Evolutionary conservation across 2,113 vertebrate species (phyloP).

Genomic region (Emberiza fucata): DNA sequence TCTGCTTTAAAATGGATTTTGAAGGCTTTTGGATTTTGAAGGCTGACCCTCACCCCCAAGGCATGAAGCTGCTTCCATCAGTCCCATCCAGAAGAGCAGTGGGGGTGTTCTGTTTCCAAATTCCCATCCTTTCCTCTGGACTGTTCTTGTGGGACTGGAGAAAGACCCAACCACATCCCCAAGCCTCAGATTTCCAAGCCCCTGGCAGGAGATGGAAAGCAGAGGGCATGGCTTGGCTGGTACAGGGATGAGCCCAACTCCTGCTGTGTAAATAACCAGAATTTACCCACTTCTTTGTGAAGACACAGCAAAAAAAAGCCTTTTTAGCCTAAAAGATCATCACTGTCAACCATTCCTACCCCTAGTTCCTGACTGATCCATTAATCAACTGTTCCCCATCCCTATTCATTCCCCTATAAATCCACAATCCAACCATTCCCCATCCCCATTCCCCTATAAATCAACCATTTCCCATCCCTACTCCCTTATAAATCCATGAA

Average conservation of each 20-base stretch:
- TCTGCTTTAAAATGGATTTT: neutral
- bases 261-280: neutral
- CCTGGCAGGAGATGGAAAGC: neutral
- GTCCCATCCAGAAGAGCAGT: neutral
- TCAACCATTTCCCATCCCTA: rapidly evolving
- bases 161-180: neutral
- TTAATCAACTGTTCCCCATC: neutral
- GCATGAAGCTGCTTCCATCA: neutral
- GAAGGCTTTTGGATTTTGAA: neutral
- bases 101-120: rapidly evolving
- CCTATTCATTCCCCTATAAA: neutral
- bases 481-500: no score
- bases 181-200: rapidly evolving
- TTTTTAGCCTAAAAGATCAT: neutral
- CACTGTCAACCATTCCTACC: neutral
- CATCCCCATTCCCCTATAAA: no score
- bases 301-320: neutral
- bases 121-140: rapidly evolving
- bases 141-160: neutral
- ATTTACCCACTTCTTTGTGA: neutral
- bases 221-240: neutral
- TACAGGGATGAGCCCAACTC: neutral
- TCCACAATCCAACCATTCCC: neutral
- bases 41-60: neutral
- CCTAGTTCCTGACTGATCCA: neutral